Conservation (phyloP, 2,113 vertebrate genomes). For the Vanacampus margaritifer region DNA sequence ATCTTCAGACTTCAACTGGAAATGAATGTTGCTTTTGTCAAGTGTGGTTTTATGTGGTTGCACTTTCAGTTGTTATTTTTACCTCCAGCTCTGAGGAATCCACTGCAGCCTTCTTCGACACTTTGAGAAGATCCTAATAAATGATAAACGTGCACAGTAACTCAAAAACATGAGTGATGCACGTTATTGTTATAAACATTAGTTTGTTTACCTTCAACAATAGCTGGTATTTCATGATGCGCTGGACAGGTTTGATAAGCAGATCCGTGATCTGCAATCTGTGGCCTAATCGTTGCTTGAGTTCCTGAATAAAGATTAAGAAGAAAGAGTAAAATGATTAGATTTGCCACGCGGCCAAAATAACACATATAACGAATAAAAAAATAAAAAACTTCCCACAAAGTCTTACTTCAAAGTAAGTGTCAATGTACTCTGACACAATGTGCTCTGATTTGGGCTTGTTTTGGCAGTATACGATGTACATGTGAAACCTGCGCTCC, state of each 20-base stretch:
- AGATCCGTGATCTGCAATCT: slow-evolving; percentile 93
- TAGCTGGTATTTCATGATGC: slow-evolving; percentile 98
- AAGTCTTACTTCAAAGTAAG: slow-evolving; percentile 91
- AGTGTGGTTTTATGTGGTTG: not conserved
- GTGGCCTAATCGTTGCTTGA: slow-evolving; percentile 93
- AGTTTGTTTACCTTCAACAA: slow-evolving; percentile 84
- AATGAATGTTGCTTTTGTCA: not conserved
- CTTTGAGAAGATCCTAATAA: slow-evolving; percentile 89
- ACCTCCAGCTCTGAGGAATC: slow-evolving; percentile 94
- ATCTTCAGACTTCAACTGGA: not conserved
- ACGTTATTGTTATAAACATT: not conserved
- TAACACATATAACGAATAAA: not conserved
- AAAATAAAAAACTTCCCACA: not conserved
- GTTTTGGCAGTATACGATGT: slow-evolving; percentile 99
- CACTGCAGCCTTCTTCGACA: slow-evolving; percentile 89
- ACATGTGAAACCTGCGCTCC: slow-evolving; percentile 99
- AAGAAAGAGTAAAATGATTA: not conserved
- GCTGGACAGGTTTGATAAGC: slow-evolving; percentile 95
- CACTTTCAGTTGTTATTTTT: slow-evolving; percentile 10
- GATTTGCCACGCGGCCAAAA: not conserved
- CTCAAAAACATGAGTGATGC: not conserved
- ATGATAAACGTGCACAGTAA: not conserved
- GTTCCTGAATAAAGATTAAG: slow-evolving; percentile 72
- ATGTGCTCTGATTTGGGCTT: slow-evolving; percentile 99
- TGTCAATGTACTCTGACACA: slow-evolving; percentile 98